Evolutionary conservation across 30 jellyfish, hydroid and myxozoan genomes (phyloP), one percentile per base, ranked within the genome.

Genomic region (Nemopilema nomurai): DNA sequence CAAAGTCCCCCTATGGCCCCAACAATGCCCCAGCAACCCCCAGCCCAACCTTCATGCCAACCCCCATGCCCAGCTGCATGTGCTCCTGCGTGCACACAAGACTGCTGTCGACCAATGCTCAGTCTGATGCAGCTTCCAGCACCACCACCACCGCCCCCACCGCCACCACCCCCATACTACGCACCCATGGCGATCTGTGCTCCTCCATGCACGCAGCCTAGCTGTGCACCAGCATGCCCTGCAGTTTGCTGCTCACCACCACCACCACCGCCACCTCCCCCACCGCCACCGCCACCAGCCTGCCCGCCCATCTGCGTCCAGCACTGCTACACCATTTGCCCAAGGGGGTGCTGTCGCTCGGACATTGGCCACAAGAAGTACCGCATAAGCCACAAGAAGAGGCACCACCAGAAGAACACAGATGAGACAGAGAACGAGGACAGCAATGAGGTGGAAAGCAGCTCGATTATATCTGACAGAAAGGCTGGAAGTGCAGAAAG

Each of bases 81-180:
- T 88, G 95, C 98, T n/a, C 96, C 98, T 0, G 97, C 97, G 51
- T 94, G 97, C 75, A 83, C 98, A 21, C 96, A 90, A 81, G 92
- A 83, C 75, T 87, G 96, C 66, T 87, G 96, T 91, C 85, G 95
- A 51, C 95, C 95, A 24, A 86, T 86, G 95, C 81, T 86, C 70
- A 77, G 85, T 41, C 23, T 86, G 52, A 52, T 52, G 81, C 85
- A 63, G 18, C 78, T 73, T 19, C 94, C 96, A 75, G 81, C 93
- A 33, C 94, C 96, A 20, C 94, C 98, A 9, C 96, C 98, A n/a
- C 92, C 98, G 53, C 82, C 88, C 52, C 68, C 65, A 69, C 70
- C 81, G 23, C 90, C 90, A 7, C 85, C 90, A 50, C 81, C 89
- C 25, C 85, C 89, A 18, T 90, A 86, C 21, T 53, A 74, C 26